Percentiles rank a stretch among this genome's conserved stretches.
Evolutionary conservation across 2,888 invertebrate species (phyloP).

Genomic region (Orchestes rusci): DNA sequence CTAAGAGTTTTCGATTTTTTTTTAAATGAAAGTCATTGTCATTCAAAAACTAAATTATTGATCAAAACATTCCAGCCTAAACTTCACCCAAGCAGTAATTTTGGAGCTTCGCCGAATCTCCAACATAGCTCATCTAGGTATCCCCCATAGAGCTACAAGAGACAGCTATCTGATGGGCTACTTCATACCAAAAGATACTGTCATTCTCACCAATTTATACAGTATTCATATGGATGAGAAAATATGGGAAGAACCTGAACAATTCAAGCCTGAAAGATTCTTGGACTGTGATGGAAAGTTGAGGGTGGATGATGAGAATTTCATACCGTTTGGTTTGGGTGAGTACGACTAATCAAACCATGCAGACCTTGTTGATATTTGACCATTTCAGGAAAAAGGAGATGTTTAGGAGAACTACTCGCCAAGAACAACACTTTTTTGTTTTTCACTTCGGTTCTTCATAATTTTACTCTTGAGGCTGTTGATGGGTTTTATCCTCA

Average conservation of each 20-base stretch:
- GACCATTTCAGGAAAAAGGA: no score
- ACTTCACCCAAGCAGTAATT: slow-evolving; percentile 44
- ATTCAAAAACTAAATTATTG: no score
- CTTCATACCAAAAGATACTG: slow-evolving; percentile 48
- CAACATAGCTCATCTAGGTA: slow-evolving; percentile 48
- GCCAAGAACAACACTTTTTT: slow-evolving; percentile 56
- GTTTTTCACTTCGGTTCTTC: slow-evolving; percentile 52
- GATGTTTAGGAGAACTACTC: no score
- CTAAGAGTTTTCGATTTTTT: no score
- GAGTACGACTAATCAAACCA: no score
- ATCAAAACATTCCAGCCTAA: slow-evolving; percentile 38
- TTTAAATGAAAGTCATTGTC: no score
- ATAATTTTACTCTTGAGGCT: slow-evolving; percentile 45
- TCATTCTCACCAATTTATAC: no score
- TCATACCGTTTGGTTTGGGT: slow-evolving; percentile 59
- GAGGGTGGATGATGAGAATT: no score
- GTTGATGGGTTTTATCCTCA: slow-evolving; percentile 30
- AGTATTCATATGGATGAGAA: no score
- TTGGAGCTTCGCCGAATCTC: slow-evolving; percentile 49
- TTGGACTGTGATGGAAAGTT: slow-evolving; percentile 43
- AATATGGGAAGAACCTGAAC: slow-evolving; percentile 54
- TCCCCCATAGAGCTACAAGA: slow-evolving; percentile 47
- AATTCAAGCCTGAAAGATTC: slow-evolving; percentile 60
- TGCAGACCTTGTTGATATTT: no score
- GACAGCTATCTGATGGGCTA: slow-evolving; percentile 45